These are phyloP conservation scores for Pyralis farinalis DNA, from an alignment of 2,888 invertebrate species.

Conservation along the genomic window DNA sequence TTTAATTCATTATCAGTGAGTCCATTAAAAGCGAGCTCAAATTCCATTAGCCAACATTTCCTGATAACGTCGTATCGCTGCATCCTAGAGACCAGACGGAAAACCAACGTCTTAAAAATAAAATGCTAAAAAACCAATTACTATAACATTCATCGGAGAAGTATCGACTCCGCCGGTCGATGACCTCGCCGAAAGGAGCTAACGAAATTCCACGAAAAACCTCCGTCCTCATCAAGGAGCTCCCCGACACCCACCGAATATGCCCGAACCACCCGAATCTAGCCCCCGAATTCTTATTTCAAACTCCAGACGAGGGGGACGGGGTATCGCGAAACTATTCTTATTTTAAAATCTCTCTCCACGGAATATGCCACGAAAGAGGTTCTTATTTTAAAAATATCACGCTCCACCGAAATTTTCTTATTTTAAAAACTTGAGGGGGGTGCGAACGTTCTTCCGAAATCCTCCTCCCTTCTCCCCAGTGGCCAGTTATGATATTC, in stretches of 20 bases:
- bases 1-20: conserved; percentile 7
- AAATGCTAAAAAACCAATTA: conserved; percentile 50
- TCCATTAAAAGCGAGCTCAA: conserved; percentile 25
- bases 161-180: conserved; percentile 72
- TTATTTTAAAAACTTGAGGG: conserved; percentile 73
- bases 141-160: conserved; percentile 63
- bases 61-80: conserved; percentile 17
- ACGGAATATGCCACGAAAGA: conserved; percentile 80
- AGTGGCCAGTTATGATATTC: conserved; percentile 77
- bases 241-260: conserved; percentile 67
- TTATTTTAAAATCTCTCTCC: conserved; percentile 80
- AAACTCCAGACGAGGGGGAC: conserved; percentile 71
- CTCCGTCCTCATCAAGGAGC: conserved; percentile 76
- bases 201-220: conserved; percentile 78
- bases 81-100: conserved; percentile 2
- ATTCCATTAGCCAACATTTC: conserved; percentile 39
- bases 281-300: conserved; percentile 78
- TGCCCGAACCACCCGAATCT: conserved; percentile 67
- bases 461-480: conserved; percentile 58
- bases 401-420: conserved; percentile 80
- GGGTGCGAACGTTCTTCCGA: conserved; percentile 75
- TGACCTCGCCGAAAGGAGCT: conserved; percentile 58
- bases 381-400: conserved; percentile 80
- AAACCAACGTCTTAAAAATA: conserved; percentile 8
- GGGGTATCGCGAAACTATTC: conserved; percentile 78